A percentile compares a stretch with the other conserved stretches of the same genome.
Conservation (phyloP, 1,140 invertebrate genomes). For the Drosophila subobscura region DNA sequence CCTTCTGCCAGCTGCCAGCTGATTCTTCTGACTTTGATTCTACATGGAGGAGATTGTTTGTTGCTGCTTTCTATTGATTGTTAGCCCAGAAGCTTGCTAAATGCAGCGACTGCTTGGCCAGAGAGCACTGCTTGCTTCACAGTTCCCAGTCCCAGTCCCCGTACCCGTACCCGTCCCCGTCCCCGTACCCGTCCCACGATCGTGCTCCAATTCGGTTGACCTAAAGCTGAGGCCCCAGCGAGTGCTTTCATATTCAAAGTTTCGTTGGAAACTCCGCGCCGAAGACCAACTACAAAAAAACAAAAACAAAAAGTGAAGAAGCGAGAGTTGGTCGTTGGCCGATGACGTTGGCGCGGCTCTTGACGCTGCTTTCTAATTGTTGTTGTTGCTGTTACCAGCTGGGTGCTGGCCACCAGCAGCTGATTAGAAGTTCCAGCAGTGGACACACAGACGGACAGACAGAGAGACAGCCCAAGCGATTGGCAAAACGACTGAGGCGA, state of each 20-base stretch:
- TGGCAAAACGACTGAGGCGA: constrained; percentile 53
- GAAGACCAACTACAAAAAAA: constrained; percentile 33
- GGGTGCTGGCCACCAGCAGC: constrained; percentile 33
- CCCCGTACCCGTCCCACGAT: background rate
- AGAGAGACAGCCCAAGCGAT: constrained; percentile 26
- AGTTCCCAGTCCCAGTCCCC: no score
- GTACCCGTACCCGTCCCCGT: no score
- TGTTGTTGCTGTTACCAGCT: constrained; percentile 50
- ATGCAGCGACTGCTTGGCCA: no score
- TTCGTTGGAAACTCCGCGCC: constrained; percentile 10
- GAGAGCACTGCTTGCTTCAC: no score
- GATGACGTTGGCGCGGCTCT: constrained; percentile 47
- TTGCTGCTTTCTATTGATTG: no score
- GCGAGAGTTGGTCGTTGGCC: constrained; percentile 58
- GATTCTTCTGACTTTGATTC: constrained; percentile 16
- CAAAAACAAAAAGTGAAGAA: constrained; percentile 58
- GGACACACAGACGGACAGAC: no score
- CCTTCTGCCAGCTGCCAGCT: constrained; percentile 30
- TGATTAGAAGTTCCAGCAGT: constrained; percentile 58
- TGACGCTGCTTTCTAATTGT: constrained; percentile 58
- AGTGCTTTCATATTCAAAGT: constrained; percentile 64
- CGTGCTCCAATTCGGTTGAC: constrained; percentile 54
- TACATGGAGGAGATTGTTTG: background rate
- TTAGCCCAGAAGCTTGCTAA: background rate
- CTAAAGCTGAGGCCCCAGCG: constrained; percentile 45